Evolutionary conservation across 2,888 invertebrate species (phyloP), one percentile per base, ranked within the genome.

Genomic region (Metellina segmentata): DNA sequence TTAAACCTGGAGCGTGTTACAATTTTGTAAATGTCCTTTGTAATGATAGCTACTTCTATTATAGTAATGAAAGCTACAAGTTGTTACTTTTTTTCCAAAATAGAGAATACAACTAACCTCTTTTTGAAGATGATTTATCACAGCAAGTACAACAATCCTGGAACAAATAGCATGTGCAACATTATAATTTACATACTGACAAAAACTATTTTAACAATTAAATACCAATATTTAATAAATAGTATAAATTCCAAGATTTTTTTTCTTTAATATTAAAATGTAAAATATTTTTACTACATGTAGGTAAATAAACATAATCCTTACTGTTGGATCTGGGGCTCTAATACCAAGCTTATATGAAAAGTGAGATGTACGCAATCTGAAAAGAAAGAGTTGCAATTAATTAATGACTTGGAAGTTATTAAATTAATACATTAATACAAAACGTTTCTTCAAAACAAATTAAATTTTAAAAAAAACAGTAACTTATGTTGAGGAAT

Each of bases 331-430:
- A 81, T 85, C 86, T 48, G 93, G 93, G 70, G 92, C 92, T 69
- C 83, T 88, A 69, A 95, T 93, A 20, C 95, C 95, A 51, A 95
- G 93, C 79, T 94, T 94, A 90, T 94, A 94, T 72, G 94, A 94
- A 85, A 94, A 94, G 70, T 93, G 93, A 20, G 95, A 94, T 51
- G 94, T 94, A 20, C 93, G 83, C 51, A 94, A 92, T 93, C 95
- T 95, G 93, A 7, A 94, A 94, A 92, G 88, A 48, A 87, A 71
- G 49, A 49, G 51, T 49, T 77, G 4, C 34, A 34, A 34, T 34
- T 34, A 34, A 34, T 34, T 34, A 34, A 34, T 34, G 34, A 34
- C 34, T 1, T 34, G 34, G 34, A 34, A 34, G 34, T 2, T 34
- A 34, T 34, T 34, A 34, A 34, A 34, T 34, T 34, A 34, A 34